A percentile compares a stretch with the other conserved stretches of the same genome.
phyloP scores from a whole-genome alignment of 2,113 vertebrate genomes.

The Dipodomys ordii region DNA sequence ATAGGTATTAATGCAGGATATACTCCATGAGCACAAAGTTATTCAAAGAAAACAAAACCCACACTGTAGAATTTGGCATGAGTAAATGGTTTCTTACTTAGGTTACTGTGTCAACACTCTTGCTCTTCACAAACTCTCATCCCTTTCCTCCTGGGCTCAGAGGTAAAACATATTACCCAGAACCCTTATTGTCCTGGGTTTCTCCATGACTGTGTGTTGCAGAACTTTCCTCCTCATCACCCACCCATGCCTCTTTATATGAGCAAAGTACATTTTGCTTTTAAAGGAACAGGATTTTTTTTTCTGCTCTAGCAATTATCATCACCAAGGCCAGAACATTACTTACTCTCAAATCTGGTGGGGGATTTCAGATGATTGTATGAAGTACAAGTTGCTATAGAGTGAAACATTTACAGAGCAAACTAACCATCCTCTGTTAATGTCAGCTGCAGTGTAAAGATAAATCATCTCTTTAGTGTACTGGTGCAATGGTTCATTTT shows the following conservation, averaged over 20 bases:
- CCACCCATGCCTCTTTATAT: constrained; percentile 37
- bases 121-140: neutral
- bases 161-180: neutral
- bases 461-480: neutral
- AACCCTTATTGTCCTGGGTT: constrained; percentile 5
- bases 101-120: constrained; percentile 51
- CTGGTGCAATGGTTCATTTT: neutral
- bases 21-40: neutral
- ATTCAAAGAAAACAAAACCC: constrained; percentile 60
- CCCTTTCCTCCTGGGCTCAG: neutral
- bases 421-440: constrained; percentile 17
- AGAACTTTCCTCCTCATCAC: neutral
- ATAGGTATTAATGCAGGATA: neutral
- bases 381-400: neutral
- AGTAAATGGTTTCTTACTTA: constrained; percentile 58
- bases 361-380: neutral
- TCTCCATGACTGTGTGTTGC: neutral
- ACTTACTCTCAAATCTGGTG: neutral
- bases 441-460: neutral
- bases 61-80: constrained; percentile 45
- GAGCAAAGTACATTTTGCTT: constrained; percentile 23
- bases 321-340: neutral
- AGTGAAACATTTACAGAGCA: constrained; percentile 31
- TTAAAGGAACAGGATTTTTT: constrained; percentile 11
- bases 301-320: neutral